A percentile compares a stretch with the other conserved stretches of the same genome.
These are phyloP conservation scores for Melanotaenia nigrans DNA, from an alignment of 2,797 vertebrate genomes.

Conservation along the genomic window DNA sequence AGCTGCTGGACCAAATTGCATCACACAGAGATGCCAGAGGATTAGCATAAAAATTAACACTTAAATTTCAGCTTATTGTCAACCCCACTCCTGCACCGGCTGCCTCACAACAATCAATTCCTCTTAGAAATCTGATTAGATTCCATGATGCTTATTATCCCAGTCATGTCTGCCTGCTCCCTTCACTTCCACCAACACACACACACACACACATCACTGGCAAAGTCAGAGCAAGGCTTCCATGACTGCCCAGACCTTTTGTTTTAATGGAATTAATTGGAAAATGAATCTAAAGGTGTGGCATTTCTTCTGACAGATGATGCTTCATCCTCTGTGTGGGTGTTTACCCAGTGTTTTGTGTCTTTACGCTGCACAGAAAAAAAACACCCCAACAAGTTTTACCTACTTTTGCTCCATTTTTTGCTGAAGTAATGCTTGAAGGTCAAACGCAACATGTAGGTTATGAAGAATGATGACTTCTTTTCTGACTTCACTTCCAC, in stretches of 20 bases:
- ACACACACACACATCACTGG: slow-evolving; percentile 45
- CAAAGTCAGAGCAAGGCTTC: slow-evolving; percentile 49
- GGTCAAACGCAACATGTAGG: slow-evolving; percentile 30
- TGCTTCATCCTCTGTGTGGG: slow-evolving; percentile 33
- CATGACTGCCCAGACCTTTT: slow-evolving; percentile 86
- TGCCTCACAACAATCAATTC: slow-evolving; percentile 99
- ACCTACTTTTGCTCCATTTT: neutral
- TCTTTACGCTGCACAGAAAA: slow-evolving; percentile 15
- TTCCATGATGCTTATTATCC: slow-evolving; percentile 99
- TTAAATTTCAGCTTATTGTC: slow-evolving; percentile 99
- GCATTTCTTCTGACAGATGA: slow-evolving; percentile 87
- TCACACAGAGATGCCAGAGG: slow-evolving; percentile 96
- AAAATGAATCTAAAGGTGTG: slow-evolving; percentile 97
- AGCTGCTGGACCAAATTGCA: slow-evolving; percentile 92
- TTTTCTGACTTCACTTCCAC: slow-evolving; percentile 80
- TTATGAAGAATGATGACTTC: neutral
- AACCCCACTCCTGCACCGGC: slow-evolving; percentile 95
- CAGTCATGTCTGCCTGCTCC: slow-evolving; percentile 94
- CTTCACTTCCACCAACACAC: slow-evolving; percentile 81
- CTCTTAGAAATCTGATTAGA: slow-evolving; percentile 99
- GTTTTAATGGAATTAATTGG: slow-evolving; percentile 96
- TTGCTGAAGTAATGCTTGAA: neutral
- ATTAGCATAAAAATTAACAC: slow-evolving; percentile 99
- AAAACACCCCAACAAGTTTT: neutral
- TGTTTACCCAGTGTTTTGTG: slow-evolving; percentile 35